Conservation (phyloP, 2,113 vertebrate genomes). For the Anoplopoma fimbria region DNA sequence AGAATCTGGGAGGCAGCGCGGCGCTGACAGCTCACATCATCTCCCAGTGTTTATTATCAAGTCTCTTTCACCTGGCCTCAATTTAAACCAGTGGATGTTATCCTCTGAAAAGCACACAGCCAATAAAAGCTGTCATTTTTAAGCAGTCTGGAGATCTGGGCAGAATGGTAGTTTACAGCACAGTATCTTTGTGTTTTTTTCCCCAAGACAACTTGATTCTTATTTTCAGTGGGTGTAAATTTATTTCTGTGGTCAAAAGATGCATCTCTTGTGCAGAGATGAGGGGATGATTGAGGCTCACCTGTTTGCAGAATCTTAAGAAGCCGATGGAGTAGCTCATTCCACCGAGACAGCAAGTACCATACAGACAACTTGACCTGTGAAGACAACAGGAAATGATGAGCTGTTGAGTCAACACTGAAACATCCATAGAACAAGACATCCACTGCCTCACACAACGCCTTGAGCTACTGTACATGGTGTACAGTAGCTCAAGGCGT, state of each 20-base stretch:
- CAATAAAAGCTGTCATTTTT: constrained; percentile 69
- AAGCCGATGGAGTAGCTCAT: constrained; percentile 96
- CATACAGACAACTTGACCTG: constrained; percentile 93
- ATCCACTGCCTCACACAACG: too few relatives aligned
- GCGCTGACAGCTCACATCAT: constrained; percentile 75
- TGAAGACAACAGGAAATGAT: constrained; percentile 8
- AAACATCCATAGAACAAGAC: background rate
- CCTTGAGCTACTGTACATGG: too few relatives aligned
- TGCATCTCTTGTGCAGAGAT: background rate
- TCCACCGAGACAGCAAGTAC: constrained; percentile 93
- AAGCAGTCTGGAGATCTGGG: constrained; percentile 42
- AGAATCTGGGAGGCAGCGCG: constrained; percentile 47
- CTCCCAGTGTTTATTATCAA: constrained; percentile 70
- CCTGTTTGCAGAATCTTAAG: constrained; percentile 98
- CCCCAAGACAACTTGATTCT: background rate
- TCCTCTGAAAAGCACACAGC: constrained; percentile 57
- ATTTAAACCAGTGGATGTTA: constrained; percentile 56
- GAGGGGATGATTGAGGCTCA: constrained; percentile 73
- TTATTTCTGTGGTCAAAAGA: constrained; percentile 18
- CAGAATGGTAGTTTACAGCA: constrained; percentile 39
- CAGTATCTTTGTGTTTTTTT: background rate
- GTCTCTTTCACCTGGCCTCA: constrained; percentile 65
- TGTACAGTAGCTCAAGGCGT: background rate
- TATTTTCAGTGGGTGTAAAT: constrained; percentile 7
- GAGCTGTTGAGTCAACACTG: background rate